Evolutionary conservation across 92 coral and sea anemone genomes (phyloP), one percentile per base, ranked within the genome.

Genomic region (Siderastrea radians): DNA sequence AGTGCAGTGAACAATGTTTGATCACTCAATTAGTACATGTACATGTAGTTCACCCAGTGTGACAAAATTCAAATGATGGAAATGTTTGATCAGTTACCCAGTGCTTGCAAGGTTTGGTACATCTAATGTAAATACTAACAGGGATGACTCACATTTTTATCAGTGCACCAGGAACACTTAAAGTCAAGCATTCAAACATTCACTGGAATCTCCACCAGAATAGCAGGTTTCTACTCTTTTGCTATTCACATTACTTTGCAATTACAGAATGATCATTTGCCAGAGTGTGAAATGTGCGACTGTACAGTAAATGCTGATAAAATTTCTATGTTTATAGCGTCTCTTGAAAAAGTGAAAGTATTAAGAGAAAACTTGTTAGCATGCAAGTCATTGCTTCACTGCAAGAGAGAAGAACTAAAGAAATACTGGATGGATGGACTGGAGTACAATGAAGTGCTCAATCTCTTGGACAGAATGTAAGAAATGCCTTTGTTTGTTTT

Each of bases 341-440:
- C 99, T 45, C 97, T 96, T 51, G 90, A 93, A 57, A 98, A 88
- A 80, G 98, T 95, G 44, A 98, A 87, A 65, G 80, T 74, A 19
- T 79, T 98, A 12, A 98, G 91, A 73, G 99, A 98, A 54, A 95
- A 92, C 70, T 86, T 98, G 44, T 85, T 81, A 17, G 92, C 95
- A 19, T 98, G 99, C 77, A 95, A 95, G 78, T 88, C 93, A 13
- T 81, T 98, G 71, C 95, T 98, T 71, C 95, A 95, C 60, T 95
- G 98, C 87, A 97, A 97, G 72, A 89, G 99, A 89, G 99, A 97
- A 89, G 98, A 95, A 44, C 94, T 98, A 53, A 95, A 95, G 79
- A 98, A 94, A 81, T 93, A 95, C 83, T 98, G 99, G 98, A 96
- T 95, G 96, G 98, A 98, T 72, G 98, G 99, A 63, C 86, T 97